A percentile compares a stretch with the other conserved stretches of the same genome.
Evolutionary conservation across 2,113 vertebrate genomes (phyloP).

Genomic region (Ailurus styani): DNA sequence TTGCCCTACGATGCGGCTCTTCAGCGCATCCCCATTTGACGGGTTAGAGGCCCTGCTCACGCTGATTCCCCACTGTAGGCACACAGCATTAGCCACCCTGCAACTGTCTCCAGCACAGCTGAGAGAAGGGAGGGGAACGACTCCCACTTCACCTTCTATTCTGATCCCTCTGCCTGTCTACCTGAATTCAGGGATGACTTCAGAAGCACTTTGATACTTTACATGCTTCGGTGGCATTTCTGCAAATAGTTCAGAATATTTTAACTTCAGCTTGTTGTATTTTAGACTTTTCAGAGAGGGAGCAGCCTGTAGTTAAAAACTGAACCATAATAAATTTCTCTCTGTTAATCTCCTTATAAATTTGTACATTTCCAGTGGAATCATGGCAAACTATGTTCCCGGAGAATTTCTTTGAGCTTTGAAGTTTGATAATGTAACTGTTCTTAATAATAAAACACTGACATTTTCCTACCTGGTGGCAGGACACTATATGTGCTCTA

Average conservation of each 20-base stretch:
- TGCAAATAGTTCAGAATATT: constrained; percentile 67
- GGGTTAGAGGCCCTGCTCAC: background rate
- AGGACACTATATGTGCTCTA: background rate
- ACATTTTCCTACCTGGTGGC: background rate
- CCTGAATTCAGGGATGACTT: constrained; percentile 64
- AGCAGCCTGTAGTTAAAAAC: constrained; percentile 35
- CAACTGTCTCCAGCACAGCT: background rate
- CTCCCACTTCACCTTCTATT: constrained; percentile 68
- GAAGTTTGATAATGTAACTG: background rate
- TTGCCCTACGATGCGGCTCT: background rate
- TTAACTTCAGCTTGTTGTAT: constrained; percentile 59
- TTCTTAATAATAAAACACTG: constrained; percentile 1
- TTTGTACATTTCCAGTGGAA: constrained; percentile 33
- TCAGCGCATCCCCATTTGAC: background rate
- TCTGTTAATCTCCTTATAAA: constrained; percentile 24
- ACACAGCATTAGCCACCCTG: background rate
- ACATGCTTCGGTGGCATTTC: constrained; percentile 61
- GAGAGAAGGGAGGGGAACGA: constrained; percentile 10
- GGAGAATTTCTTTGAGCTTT: constrained; percentile 3
- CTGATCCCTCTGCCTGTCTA: constrained; percentile 61
- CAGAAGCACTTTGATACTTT: constrained; percentile 47
- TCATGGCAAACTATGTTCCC: background rate
- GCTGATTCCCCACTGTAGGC: background rate
- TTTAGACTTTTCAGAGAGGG: constrained; percentile 45
- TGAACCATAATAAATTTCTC: constrained; percentile 44